Evolutionary conservation across 2,113 vertebrate genomes (phyloP).

Genomic region (Hystrix brachyura): DNA sequence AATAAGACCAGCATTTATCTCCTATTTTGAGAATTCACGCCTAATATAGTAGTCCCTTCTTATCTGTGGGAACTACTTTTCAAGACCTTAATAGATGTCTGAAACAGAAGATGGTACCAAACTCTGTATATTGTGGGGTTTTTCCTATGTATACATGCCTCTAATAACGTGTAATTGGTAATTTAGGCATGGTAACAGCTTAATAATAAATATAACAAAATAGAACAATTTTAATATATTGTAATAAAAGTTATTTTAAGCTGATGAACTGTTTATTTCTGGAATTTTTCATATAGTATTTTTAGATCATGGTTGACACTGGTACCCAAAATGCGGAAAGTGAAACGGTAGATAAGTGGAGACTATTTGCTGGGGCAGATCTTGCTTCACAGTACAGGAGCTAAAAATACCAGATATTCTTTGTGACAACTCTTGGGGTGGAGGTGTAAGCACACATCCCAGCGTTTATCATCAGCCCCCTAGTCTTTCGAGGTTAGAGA

Average conservation of each 20-base stretch:
- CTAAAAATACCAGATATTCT: background rate
- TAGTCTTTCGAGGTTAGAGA: background rate
- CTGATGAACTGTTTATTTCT: background rate
- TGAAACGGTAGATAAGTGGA: background rate
- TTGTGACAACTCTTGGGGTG: background rate
- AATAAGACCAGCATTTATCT: no score
- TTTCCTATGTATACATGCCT: background rate
- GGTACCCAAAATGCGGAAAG: background rate
- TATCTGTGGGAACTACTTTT: background rate
- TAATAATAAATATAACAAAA: background rate
- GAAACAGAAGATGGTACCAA: background rate
- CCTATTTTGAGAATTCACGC: background rate
- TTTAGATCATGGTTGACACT: background rate
- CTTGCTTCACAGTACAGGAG: background rate
- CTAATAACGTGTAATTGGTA: background rate
- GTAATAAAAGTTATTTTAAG: background rate
- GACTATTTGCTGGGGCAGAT: background rate
- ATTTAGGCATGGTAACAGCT: background rate
- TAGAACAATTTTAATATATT: background rate
- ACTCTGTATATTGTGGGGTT: background rate
- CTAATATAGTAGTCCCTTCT: background rate
- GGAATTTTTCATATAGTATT: background rate
- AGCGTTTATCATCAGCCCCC: background rate
- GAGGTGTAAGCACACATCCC: background rate
- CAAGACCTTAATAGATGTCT: background rate